Evolutionary conservation across 2,113 vertebrate species (phyloP), one percentile per base, ranked within the genome.

Genomic region (Otolemur garnettii): DNA sequence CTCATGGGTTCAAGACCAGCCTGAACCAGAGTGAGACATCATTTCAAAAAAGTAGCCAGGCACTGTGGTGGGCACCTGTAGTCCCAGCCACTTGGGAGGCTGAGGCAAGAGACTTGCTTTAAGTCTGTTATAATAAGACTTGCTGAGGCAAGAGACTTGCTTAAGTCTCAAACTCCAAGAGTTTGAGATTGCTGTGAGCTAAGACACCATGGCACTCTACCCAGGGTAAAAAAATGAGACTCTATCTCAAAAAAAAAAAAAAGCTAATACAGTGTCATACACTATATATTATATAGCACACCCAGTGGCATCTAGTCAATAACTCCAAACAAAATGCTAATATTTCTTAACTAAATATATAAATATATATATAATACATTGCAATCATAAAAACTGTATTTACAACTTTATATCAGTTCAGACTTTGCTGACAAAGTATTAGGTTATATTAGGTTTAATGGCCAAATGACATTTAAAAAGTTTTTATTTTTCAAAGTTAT

Each of bases 371-470:
- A 77, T 38, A 38, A 45, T 78, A 55, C 4, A 69, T 60, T 59
- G 21, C 18, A 95, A 91, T 81, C 93, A 81, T 81, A 0, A 82
- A 66, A 30, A 59, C 35, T 93, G 74, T 82, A 72, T 72, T n/a
- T 87, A 66, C n/a, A 88, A 28, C 42, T 95, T 87, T 80, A 38
- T 6, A 92, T 77, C 50, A 88, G 26, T 90, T 83, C n/a, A 38
- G 8, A 82, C 33, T 85, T 90, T 96, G n/a, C 14, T 93, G 82
- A 19, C 60, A 80, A 77, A 38, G 80, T 91, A 88, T 84, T 95
- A 55, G 86, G 38, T 81, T 81, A 93, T 87, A 26, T 87, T 24
- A 93, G 19, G 30, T 24, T 90, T 96, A 92, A 60, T 95, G 24
- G 4, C 1, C n/a, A 93, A 93, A 84, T 81, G 24, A 62, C 69